Evolutionary conservation across 2,113 vertebrate genomes (phyloP).

Genomic region (Excalfactoria chinensis): DNA sequence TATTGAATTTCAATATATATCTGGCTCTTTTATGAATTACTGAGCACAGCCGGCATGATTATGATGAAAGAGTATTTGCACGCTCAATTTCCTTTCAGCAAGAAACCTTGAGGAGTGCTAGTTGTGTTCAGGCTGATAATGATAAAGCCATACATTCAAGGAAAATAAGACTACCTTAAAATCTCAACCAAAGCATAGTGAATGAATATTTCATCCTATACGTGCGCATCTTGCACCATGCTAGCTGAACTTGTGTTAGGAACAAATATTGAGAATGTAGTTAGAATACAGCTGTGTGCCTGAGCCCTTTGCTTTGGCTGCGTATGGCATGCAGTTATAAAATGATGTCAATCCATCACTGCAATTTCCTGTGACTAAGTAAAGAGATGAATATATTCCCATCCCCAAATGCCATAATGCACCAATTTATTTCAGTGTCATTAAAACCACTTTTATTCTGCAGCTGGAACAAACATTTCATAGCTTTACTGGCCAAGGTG

Average conservation of each 20-base stretch:
- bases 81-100: conserved; percentile 79
- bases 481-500: background rate
- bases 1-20: conserved; percentile 86
- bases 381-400: conserved; percentile 2
- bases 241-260: conserved; percentile 20
- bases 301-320: background rate
- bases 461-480: background rate
- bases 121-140: conserved; percentile 62
- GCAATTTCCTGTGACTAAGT: background rate
- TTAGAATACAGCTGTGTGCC: background rate
- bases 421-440: conserved; percentile 5
- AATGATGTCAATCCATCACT: conserved; percentile 33
- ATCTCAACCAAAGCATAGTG: conserved; percentile 34
- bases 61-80: conserved; percentile 81
- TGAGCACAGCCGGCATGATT: conserved; percentile 72
- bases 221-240: background rate
- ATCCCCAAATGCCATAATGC: background rate
- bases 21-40: conserved; percentile 82
- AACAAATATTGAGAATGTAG: background rate
- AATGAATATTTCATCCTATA: conserved; percentile 54
- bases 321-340: background rate
- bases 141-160: conserved; percentile 60
- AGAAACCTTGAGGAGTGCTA: conserved; percentile 67
- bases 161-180: conserved; percentile 57
- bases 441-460: background rate